A percentile compares a stretch with the other conserved stretches of the same genome.
phyloP scores from a whole-genome alignment of 2,888 invertebrate genomes.

The Agelastica alni region DNA sequence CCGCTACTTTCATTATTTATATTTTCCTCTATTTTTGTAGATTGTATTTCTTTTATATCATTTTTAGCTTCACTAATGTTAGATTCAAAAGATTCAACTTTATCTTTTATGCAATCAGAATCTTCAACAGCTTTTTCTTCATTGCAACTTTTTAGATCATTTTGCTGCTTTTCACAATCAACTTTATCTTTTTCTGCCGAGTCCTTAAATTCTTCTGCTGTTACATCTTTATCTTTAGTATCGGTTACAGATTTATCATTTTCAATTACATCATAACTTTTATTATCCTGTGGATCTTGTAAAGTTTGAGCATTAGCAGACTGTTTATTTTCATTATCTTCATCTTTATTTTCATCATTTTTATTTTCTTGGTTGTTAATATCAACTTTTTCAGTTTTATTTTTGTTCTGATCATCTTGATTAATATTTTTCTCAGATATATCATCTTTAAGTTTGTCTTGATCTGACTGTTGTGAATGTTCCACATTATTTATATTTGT shows the following conservation, averaged over 20 bases:
- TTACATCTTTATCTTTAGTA: not conserved
- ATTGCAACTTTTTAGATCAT: not conserved
- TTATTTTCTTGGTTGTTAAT: conserved; percentile 4
- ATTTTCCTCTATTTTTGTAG: no score
- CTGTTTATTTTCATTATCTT: conserved; percentile 7
- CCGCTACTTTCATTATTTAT: no score
- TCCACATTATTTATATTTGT: not conserved
- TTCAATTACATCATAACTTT: conserved; percentile 2
- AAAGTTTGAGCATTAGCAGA: conserved; percentile 7
- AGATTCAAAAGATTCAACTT: no score
- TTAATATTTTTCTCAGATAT: not conserved
- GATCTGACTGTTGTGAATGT: not conserved
- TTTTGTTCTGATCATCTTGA: not conserved
- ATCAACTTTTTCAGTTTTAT: conserved; percentile 1
- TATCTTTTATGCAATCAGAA: no score
- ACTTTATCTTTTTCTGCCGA: not conserved
- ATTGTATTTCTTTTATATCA: no score
- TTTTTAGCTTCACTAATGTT: no score
- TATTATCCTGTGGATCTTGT: not conserved
- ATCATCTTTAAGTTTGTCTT: not conserved
- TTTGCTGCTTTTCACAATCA: not conserved
- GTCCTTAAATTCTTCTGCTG: conserved; percentile 5
- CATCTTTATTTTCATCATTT: conserved; percentile 5
- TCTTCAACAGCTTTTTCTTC: not conserved
- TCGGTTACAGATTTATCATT: conserved; percentile 1